phyloP scores from a whole-genome alignment of 2,113 vertebrate genomes.

The Seriola quinqueradiata region DNA sequence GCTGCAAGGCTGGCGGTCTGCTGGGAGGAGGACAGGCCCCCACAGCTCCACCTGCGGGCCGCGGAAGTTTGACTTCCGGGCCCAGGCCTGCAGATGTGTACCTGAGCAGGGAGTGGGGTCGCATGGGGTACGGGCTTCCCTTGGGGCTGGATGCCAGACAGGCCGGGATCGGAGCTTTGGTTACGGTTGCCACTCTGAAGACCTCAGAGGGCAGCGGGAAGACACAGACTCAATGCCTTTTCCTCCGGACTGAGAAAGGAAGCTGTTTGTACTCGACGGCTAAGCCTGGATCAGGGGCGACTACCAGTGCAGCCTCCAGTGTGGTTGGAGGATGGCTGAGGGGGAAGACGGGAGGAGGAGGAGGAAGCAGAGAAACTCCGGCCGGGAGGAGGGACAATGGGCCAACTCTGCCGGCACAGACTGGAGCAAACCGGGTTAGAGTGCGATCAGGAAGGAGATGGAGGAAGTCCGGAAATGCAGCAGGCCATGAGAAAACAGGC shows the following conservation, averaged over 20 bases:
- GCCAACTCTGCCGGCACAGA: conserved; percentile 33
- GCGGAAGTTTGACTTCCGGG: conserved; percentile 38
- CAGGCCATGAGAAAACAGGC: conserved; percentile 47
- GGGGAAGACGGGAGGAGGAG: conserved; percentile 63
- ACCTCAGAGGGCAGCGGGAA: conserved; percentile 83
- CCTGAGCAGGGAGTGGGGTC: conserved; percentile 66
- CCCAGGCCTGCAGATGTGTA: conserved; percentile 70
- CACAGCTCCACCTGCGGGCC: conserved; percentile 35
- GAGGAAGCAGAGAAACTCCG: conserved; percentile 41
- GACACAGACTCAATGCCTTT: conserved; percentile 84
- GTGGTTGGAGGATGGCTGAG: conserved; percentile 75
- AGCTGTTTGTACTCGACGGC: conserved; percentile 80
- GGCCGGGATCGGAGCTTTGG: conserved; percentile 79
- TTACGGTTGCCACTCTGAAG: conserved; percentile 84
- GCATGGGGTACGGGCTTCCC: conserved; percentile 68
- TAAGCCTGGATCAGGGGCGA: conserved; percentile 54
- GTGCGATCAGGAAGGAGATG: conserved; percentile 79
- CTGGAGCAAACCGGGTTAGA: conserved; percentile 66
- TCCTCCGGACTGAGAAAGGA: conserved; percentile 81
- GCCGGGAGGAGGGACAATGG: conserved; percentile 49
- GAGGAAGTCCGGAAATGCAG: conserved; percentile 78
- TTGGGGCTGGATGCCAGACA: conserved; percentile 68
- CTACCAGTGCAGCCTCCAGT: conserved; percentile 39
- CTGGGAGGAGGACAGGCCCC: conserved; percentile 59
- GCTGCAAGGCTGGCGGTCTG: conserved; percentile 60